These are phyloP conservation scores for Hassar affinis DNA, from an alignment of 2,113 vertebrate species.

Conservation along the genomic window DNA sequence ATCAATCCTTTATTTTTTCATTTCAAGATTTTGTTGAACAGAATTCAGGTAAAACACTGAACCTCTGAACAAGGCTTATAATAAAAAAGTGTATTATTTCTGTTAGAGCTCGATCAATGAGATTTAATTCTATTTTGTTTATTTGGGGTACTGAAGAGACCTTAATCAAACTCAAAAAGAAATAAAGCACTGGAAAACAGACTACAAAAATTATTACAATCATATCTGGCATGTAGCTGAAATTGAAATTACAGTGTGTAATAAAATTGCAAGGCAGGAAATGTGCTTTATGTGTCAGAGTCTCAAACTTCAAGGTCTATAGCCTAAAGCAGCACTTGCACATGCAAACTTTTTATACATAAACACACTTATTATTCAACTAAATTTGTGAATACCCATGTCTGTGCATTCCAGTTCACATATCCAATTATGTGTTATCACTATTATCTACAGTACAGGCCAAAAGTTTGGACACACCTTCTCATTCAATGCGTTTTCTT, in stretches of 20 bases:
- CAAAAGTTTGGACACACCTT: too few species aligned
- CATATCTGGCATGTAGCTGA: background rate
- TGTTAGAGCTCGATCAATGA: background rate
- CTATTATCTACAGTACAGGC: too few species aligned
- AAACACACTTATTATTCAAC: background rate
- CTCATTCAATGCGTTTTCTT: too few species aligned
- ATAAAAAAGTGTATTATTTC: background rate
- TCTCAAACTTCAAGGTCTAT: too few species aligned
- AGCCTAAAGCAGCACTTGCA: too few species aligned
- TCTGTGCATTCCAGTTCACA: background rate
- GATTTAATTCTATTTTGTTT: background rate
- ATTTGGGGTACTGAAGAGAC: background rate
- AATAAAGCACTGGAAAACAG: background rate
- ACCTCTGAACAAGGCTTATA: background rate
- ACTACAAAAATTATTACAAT: too few species aligned
- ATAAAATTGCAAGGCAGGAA: background rate
- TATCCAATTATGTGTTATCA: background rate
- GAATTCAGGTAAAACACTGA: background rate
- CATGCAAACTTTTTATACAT: background rate
- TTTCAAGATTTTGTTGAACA: background rate
- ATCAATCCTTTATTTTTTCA: too few species aligned
- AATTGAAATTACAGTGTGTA: too few species aligned
- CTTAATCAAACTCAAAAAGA: background rate
- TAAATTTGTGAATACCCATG: background rate
- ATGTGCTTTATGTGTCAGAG: too few species aligned